A percentile compares a stretch with the other conserved stretches of the same genome.
Conservation (phyloP, 2,888 invertebrate species). For the Dendrolimus houi region DNA sequence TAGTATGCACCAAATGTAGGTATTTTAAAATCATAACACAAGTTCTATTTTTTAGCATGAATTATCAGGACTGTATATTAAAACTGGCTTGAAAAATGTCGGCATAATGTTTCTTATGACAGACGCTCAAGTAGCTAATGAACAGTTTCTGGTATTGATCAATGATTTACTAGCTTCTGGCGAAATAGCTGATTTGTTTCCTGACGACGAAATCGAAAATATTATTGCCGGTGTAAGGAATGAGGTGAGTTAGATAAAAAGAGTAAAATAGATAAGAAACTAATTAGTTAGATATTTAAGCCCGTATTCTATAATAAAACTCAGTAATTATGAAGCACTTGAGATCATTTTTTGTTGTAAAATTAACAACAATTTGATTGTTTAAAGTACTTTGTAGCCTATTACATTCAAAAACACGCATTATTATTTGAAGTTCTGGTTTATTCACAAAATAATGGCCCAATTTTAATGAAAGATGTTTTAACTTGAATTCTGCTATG, state of each 20-base stretch:
- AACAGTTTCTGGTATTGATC: constrained; percentile 95
- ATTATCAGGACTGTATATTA: constrained; percentile 89
- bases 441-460: too few relatives aligned
- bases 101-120: constrained; percentile 98
- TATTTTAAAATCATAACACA: too few relatives aligned
- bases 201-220: constrained; percentile 97
- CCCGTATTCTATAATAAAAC: not conserved
- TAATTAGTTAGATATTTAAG: not conserved
- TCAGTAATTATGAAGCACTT: too few relatives aligned
- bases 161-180: constrained; percentile 97
- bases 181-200: constrained; percentile 95
- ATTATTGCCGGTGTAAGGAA: constrained; percentile 90
- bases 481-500: too few relatives aligned
- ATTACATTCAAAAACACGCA: too few relatives aligned
- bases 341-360: too few relatives aligned
- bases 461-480: too few relatives aligned
- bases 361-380: too few relatives aligned
- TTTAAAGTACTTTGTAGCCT: too few relatives aligned
- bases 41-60: constrained; percentile 76
- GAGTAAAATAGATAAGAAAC: too few relatives aligned
- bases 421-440: too few relatives aligned
- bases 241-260: constrained; percentile 68
- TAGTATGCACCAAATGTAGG: too few relatives aligned
- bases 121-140: constrained; percentile 97
- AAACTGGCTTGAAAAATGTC: constrained; percentile 95